Evolutionary conservation across 1,140 invertebrate genomes (phyloP), one percentile per base, ranked within the genome.

Genomic region (Zophobas morio): DNA sequence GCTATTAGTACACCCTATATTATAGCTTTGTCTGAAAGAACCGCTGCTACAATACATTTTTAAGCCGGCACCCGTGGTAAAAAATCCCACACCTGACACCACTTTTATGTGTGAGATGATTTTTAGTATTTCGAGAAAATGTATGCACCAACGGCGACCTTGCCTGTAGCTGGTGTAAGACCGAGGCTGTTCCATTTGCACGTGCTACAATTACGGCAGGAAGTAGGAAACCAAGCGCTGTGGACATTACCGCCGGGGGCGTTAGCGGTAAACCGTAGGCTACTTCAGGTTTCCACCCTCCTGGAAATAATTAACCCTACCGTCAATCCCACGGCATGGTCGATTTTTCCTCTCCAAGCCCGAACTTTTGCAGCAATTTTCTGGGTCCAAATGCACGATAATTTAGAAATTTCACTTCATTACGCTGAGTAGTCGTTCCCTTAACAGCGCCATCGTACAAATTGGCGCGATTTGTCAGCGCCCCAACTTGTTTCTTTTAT

Each of bases 291-390:
- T 60, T 39, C 35, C 6, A 60, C 35, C 56, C 56, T 36, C 37
- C 20, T 60, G 56, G 37, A 60, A 60, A 60, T 60, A 60, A 60
- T 60, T 60, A 39, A 60, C 56, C 56, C 3, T 20, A 60, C 56
- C 56, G 33, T 6, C 56, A n/a, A 60, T 35, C 36, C 51, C 33
- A 53, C 51, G 20, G 20, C 20, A 20, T 20, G 20, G 49, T 20
- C 2, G 2, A 51, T 2, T 51, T 51, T 51, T 51, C 49, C 3
- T 46, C 42, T 46, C 42, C 42, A 46, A n/a, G 49, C 49, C 6
- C 3, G 42, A 46, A 20, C 20, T 20, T 20, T 20, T 20, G 20
- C 20, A 20, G 20, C 20, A 20, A 20, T 20, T 20, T 20, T 20
- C 20, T 20, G 20, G 20, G 20, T 20, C 20, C 20, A 20, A 20